Base-by-base conservation (phyloP, 2,113 vertebrate genomes). In the Tauraco erythrolophus region DNA sequence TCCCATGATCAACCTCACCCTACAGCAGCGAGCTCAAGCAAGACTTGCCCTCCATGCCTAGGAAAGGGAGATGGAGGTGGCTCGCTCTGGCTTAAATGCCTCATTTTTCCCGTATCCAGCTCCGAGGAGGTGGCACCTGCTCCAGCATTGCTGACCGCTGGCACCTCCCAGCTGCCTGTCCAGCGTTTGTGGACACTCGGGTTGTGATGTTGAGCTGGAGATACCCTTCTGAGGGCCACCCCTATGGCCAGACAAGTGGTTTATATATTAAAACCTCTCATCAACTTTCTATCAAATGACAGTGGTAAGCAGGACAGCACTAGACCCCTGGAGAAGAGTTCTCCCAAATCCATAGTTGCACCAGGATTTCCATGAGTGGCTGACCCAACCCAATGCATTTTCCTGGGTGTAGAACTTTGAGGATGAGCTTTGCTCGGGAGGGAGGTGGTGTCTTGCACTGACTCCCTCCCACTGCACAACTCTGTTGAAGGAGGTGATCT, bases 161-260 rank as follows among this genome's bases (percentile, higher is more conserved):
- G 7, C 28, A 71, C 4, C 9, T 60, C 10, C 3, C 0, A 0
- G 37, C 24, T 83, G 10, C 14, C 22, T 1, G 1, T 51, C 4
- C 71, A 54, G 31, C 19, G 19, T 1, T 2, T 41, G 53, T 50
- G 8, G 33, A 48, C 16, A 19, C 14, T 57, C 6, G 10, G 30
- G 31, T 21, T 3, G 1, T 12, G 57, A 76, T 35, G 23, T 23
- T 53, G 30, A 71, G 25, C 27, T 51, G 28, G 15, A 56, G 33
- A 6, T 18, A 8, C 3, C 8, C 8, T 10, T 70, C 56, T 48
- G n/a, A 84, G 51, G 14, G 14, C 19, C 37, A 64, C 4, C 5
- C 11, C 10, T 57, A 4, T 5, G 9, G 19, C 28, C 61, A 75
- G 27, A 3, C 27, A 80, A 62, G 31, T 27, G 21, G 12, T 17